phyloP scores from a whole-genome alignment of 1,140 invertebrate species.

The Rhagoletis zephyria region DNA sequence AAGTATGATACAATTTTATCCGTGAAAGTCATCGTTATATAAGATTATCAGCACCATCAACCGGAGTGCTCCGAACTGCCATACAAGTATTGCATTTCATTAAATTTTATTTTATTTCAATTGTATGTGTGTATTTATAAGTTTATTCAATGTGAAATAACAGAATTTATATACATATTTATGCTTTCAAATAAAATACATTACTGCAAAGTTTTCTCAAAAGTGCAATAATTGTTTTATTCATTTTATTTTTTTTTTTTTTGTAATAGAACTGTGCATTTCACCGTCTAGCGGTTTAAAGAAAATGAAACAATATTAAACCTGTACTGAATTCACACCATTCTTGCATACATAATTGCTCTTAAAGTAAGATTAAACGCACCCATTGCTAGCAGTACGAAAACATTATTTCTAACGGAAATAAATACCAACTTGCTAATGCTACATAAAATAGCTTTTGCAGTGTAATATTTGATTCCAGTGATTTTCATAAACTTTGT shows the following conservation, averaged over 20 bases:
- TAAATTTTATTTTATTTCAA: slow-evolving; percentile 14
- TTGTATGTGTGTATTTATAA: slow-evolving; percentile 15
- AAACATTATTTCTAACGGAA: background rate
- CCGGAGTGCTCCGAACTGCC: slow-evolving; percentile 9
- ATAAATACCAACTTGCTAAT: background rate
- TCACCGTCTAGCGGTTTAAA: no score
- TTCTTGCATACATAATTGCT: no score
- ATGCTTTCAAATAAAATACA: slow-evolving; percentile 10
- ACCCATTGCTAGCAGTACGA: no score
- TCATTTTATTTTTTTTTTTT: no score
- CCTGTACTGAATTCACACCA: no score
- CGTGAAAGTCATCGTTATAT: background rate
- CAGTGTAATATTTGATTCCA: background rate
- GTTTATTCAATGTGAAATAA: slow-evolving; percentile 18
- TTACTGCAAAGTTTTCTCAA: background rate
- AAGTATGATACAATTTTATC: background rate
- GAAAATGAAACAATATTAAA: no score
- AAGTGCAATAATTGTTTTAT: background rate
- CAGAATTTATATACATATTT: background rate
- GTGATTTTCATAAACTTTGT: background rate
- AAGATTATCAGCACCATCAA: background rate
- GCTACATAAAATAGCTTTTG: background rate
- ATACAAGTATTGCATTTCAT: slow-evolving; percentile 4
- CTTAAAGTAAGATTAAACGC: no score
- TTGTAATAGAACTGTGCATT: no score